phyloP scores from a whole-genome alignment of 1,140 invertebrate genomes.

The Heterodera schachtii region DNA sequence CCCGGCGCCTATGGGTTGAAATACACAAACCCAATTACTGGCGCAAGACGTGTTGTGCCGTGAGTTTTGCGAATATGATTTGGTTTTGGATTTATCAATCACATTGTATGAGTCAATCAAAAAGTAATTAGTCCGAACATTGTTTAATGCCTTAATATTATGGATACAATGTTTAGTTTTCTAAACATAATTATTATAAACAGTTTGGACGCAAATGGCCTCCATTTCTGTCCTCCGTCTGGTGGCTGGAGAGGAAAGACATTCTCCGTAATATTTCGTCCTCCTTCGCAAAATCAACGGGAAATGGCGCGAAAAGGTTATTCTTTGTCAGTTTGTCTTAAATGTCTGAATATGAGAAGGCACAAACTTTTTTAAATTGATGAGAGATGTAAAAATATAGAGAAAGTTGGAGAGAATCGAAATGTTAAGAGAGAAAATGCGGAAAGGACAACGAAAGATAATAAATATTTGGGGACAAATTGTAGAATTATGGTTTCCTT shows the following conservation, averaged over 20 bases:
- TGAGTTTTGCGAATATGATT: conserved; percentile 69
- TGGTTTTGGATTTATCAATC: too few relatives aligned
- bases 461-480: too few relatives aligned
- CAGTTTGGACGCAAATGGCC: conserved; percentile 57
- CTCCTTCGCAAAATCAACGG: not conserved
- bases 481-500: not conserved
- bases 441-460: too few relatives aligned
- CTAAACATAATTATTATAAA: too few relatives aligned
- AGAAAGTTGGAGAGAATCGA: too few relatives aligned
- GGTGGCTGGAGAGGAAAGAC: conserved; percentile 59
- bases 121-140: too few relatives aligned
- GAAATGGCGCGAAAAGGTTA: conserved; percentile 7
- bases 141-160: too few relatives aligned
- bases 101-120: too few relatives aligned
- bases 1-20: conserved; percentile 90
- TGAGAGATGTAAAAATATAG: too few relatives aligned
- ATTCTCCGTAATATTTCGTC: conserved; percentile 51
- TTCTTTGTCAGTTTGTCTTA: not conserved
- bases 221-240: conserved; percentile 52
- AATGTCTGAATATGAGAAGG: not conserved
- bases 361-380: not conserved
- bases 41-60: conserved; percentile 81
- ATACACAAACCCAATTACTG: conserved; percentile 83
- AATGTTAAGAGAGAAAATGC: too few relatives aligned
- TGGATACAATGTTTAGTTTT: too few relatives aligned